Conservation (phyloP, 2,888 invertebrate genomes). For the Hyposoter dolosus region DNA sequence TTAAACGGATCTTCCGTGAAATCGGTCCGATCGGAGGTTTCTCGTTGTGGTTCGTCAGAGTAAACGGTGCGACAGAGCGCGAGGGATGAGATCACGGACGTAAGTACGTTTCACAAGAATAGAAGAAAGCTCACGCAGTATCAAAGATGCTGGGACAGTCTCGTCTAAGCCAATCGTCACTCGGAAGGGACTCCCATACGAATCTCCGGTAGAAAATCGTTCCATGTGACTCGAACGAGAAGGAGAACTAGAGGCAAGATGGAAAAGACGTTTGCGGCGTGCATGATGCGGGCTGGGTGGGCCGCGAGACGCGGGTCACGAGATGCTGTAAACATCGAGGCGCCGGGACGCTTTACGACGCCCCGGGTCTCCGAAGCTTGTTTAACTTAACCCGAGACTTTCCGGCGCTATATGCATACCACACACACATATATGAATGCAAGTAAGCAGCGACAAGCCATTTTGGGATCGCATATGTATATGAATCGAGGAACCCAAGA, state of each 20-base stretch:
- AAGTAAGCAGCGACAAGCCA: slow-evolving; percentile 46
- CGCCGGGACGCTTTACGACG: slow-evolving; percentile 86
- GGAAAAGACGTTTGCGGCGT: slow-evolving; percentile 55
- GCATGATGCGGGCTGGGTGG: slow-evolving; percentile 68
- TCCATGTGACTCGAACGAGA: slow-evolving; percentile 32
- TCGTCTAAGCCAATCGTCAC: not conserved
- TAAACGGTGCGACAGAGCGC: slow-evolving; percentile 38
- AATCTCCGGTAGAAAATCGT: slow-evolving; percentile 45
- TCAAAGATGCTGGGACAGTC: not conserved
- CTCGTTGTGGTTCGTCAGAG: slow-evolving; percentile 57
- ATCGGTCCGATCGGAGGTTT: slow-evolving; percentile 52
- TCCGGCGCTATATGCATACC: slow-evolving; percentile 73
- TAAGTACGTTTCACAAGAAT: slow-evolving; percentile 51
- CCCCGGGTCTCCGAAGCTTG: slow-evolving; percentile 76
- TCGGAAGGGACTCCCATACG: slow-evolving; percentile 3
- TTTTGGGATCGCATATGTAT: slow-evolving; percentile 44
- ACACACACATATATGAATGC: slow-evolving; percentile 2
- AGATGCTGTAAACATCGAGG: slow-evolving; percentile 85
- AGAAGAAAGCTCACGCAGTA: slow-evolving; percentile 34
- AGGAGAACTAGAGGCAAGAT: slow-evolving; percentile 39
- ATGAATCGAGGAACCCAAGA: slow-evolving; percentile 18
- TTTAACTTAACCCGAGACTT: slow-evolving; percentile 81
- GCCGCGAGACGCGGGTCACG: slow-evolving; percentile 76
- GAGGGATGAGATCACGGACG: slow-evolving; percentile 1
- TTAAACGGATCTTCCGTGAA: not conserved